Evolutionary conservation across 1,140 invertebrate species (phyloP).

Genomic region (Argopecten irradians): DNA sequence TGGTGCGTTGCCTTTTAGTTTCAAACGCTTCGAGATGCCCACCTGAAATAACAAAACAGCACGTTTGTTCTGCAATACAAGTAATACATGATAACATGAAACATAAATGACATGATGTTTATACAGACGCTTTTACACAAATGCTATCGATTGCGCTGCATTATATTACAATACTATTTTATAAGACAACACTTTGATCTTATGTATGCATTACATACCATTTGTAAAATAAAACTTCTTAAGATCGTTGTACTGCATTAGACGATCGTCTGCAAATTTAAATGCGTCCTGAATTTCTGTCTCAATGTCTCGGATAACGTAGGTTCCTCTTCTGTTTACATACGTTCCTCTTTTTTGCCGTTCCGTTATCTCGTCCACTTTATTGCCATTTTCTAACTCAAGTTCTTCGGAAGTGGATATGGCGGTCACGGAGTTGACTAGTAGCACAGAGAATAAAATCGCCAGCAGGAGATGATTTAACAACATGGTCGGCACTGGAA

Average conservation of each 20-base stretch:
- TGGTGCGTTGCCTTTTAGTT: neutral
- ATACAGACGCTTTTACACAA: too few species aligned
- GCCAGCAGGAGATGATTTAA: neutral
- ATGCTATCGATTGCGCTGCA: neutral
- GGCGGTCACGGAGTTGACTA: neutral
- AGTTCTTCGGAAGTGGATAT: neutral
- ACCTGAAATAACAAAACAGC: neutral
- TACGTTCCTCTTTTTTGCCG: neutral
- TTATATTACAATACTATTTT: too few species aligned
- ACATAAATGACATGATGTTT: too few species aligned
- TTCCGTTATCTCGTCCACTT: neutral
- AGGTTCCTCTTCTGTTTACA: too few species aligned
- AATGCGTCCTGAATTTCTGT: neutral
- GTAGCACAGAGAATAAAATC: neutral
- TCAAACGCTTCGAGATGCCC: neutral
- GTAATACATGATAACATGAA: too few species aligned
- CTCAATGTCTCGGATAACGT: neutral
- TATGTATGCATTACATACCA: neutral
- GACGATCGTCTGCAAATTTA: neutral
- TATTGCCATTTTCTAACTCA: too few species aligned
- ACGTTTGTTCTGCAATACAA: too few species aligned
- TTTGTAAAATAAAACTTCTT: neutral
- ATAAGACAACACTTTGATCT: neutral
- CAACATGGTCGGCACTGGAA: neutral
- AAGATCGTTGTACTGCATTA: neutral